These are phyloP conservation scores for Crepidodera aurea DNA, from an alignment of 2,888 invertebrate genomes.

Conservation along the genomic window DNA sequence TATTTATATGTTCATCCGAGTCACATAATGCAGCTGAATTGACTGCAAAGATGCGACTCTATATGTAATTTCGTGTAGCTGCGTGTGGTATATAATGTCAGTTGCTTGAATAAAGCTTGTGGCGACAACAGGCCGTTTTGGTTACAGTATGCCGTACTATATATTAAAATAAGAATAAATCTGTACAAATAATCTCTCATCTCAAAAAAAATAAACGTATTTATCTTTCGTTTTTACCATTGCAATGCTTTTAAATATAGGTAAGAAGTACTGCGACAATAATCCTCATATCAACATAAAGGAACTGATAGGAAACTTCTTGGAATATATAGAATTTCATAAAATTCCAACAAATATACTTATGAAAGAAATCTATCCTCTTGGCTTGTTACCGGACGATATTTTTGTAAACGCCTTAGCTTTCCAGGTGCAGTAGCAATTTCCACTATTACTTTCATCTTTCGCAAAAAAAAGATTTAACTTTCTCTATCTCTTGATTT, in stretches of 20 bases:
- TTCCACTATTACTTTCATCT: constrained; percentile 28
- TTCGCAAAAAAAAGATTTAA: background rate
- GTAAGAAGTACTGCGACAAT: constrained; percentile 89
- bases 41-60: too few species aligned
- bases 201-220: background rate
- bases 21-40: too few species aligned
- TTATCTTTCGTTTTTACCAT: constrained; percentile 16
- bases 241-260: constrained; percentile 43
- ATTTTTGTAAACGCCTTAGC: constrained; percentile 94
- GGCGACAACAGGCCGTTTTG: too few species aligned
- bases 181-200: background rate
- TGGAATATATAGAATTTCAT: constrained; percentile 93
- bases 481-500: too few species aligned
- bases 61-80: too few species aligned
- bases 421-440: constrained; percentile 81
- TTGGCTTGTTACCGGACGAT: constrained; percentile 87
- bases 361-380: constrained; percentile 91
- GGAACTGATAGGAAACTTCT: constrained; percentile 86
- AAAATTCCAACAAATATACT: constrained; percentile 93
- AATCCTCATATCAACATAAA: constrained; percentile 80
- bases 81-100: too few species aligned
- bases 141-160: too few species aligned
- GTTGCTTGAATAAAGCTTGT: too few species aligned
- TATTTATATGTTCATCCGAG: too few species aligned
- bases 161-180: constrained; percentile 2